Base-by-base conservation (phyloP, 2,888 invertebrate species). In the Encarsia formosa region DNA sequence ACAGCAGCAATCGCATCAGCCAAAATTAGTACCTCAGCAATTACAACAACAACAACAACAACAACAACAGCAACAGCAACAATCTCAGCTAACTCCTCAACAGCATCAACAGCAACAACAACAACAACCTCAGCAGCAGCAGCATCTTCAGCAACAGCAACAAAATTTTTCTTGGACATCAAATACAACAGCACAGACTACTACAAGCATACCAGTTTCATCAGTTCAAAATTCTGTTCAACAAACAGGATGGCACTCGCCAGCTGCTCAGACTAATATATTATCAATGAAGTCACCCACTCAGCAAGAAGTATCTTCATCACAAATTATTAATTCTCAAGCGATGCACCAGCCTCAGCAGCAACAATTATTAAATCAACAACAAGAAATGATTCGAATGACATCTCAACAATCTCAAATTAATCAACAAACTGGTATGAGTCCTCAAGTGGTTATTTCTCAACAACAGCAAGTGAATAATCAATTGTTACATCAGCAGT, bases 281-380 rank as follows among this genome's bases (percentile, higher is more conserved):
- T 42, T 63, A 19, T 64, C 67, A 49, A 61, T 65, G 47, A 67
- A 67, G 45, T 52, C 55, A 24, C 49, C 62, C 11, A 49, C 62
- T 19, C 66, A 65, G 51, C 67, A 68, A 52, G 63, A 63, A 29
- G 48, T 66, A 46, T 58, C 68, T 24, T 61, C 65, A 6, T 48
- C 56, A 9, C 56, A 65, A 29, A 68, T 67, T 26, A 57, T 65
- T 19, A 60, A 61, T 22, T 59, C 63, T n/a, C 60, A 60, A 52
- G 52, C 48, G 16, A 57, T 61, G 42, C 63, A 59, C 41, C 61
- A 65, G 35, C 61, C 63, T 19, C 60, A 56, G 13, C 62, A 54
- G 13, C 63, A 66, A 42, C 69, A 67, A 31, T 76, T 78, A 16
- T 65, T 79, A 5, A 80, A 78, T 58, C 80, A 79, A 56, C 80